Evolutionary conservation across 2,797 vertebrate species (phyloP).

Genomic region (Phrynocephalus forsythii): DNA sequence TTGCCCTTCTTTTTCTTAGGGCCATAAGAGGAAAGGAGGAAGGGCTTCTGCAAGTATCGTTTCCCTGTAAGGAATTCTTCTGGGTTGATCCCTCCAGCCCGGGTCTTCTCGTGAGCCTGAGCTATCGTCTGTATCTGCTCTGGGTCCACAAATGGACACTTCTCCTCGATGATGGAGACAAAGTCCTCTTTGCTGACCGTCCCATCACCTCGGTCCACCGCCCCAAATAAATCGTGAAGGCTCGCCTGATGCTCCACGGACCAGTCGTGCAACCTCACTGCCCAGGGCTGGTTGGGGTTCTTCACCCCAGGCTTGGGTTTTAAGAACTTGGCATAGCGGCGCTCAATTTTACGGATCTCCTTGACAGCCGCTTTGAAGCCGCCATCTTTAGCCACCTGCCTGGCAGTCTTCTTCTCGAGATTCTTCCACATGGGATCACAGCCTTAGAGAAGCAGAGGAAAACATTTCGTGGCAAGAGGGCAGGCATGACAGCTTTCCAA

Average conservation of each 20-base stretch:
- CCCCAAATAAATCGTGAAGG: slow-evolving; percentile 75
- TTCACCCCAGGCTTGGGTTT: slow-evolving; percentile 66
- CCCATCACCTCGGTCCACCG: slow-evolving; percentile 71
- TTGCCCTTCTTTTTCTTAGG: slow-evolving; percentile 81
- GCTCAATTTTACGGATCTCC: slow-evolving; percentile 85
- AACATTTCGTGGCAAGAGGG: background rate
- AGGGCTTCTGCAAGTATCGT: slow-evolving; percentile 85
- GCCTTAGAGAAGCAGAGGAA: slow-evolving; percentile 78
- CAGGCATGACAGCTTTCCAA: background rate
- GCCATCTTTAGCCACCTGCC: slow-evolving; percentile 81
- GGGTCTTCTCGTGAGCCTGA: slow-evolving; percentile 76
- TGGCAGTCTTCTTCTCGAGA: slow-evolving; percentile 80
- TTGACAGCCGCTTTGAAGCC: slow-evolving; percentile 84
- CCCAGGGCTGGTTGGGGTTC: slow-evolving; percentile 81
- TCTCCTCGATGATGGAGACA: slow-evolving; percentile 76
- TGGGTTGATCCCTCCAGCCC: slow-evolving; percentile 73
- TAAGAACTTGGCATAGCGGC: slow-evolving; percentile 72
- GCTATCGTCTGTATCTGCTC: slow-evolving; percentile 78
- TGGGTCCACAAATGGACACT: slow-evolving; percentile 65
- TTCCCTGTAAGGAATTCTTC: slow-evolving; percentile 89
- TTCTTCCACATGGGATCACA: slow-evolving; percentile 90
- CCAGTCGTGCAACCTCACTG: slow-evolving; percentile 90
- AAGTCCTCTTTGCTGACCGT: slow-evolving; percentile 79
- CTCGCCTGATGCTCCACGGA: slow-evolving; percentile 81
- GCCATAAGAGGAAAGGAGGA: slow-evolving; percentile 81